Base-by-base conservation (phyloP, 30 jellyfish, hydroid and myxozoan genomes). In the Aurelia sp. region DNA sequence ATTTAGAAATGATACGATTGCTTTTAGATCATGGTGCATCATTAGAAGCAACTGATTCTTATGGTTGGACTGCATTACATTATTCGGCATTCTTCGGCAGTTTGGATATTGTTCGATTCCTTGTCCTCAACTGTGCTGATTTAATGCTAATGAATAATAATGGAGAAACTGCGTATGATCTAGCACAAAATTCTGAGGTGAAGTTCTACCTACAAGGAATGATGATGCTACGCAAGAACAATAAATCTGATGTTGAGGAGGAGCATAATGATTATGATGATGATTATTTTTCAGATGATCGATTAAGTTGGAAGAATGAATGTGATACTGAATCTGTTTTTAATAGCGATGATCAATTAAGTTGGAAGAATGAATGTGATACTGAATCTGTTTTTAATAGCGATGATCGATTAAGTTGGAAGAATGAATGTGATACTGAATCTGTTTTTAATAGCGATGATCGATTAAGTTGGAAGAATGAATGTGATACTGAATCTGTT, bases 21-120 rank as follows among this genome's bases (percentile, higher is more conserved):
- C 78, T 94, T 19, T 88, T 94, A 27, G 98, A 94, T 67, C 88
- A 94, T 30, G 98, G 98, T 2, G 98, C 98, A 22, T 73, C 85
- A 0, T 61, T 94, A 19, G 98, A 94, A 81, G 57, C 96, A 11
- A 77, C 90, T 5, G 98, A 88, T 48, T 5, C 69, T 6, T 67
- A 75, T 48, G 98, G 98, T 7, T 88, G 96, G 93, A 94, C 98
- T 7, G 89, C 93, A 22, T 72, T 94, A 33, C 98, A 94, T 78
- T 94, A 88, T 67, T 92, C 98, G 3, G 85, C 97, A 6, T 85
- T 83, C 53, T 76, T 80, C 78, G 93, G 92, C 4, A 88, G 91
- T 67, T 77, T 88, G n/a, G 91, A 77, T 41, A 79, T 88, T 4
- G 96, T 86, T 41, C 87, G 98, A n/a, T 94, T 88, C 47, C 90